Conservation (phyloP, 2,113 vertebrate genomes). For the Tragulus kanchil region DNA sequence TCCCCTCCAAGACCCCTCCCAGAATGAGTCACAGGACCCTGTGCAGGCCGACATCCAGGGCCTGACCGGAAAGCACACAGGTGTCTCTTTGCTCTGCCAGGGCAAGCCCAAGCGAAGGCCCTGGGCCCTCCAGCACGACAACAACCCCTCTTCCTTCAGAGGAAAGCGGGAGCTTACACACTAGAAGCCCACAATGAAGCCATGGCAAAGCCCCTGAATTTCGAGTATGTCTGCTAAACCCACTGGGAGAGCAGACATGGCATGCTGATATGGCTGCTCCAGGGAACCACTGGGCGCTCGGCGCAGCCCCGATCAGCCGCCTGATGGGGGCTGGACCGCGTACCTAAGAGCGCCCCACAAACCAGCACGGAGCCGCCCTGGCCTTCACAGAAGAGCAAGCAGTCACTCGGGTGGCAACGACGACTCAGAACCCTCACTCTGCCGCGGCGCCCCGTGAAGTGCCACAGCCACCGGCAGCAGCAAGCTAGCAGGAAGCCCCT, state of each 20-base stretch:
- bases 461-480: background rate
- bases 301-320: no score
- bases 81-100: background rate
- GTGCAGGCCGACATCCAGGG: background rate
- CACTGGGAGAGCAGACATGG: background rate
- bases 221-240: background rate
- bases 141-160: background rate
- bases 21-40: no score
- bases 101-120: background rate
- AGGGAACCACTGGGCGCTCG: background rate
- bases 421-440: background rate
- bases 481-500: background rate
- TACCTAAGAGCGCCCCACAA: background rate
- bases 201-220: no score
- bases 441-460: no score
- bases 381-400: background rate
- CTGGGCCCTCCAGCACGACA: background rate
- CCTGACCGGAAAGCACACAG: background rate
- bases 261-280: background rate
- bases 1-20: background rate
- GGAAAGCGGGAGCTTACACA: background rate
- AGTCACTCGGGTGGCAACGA: rapidly evolving
- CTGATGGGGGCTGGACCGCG: no score
- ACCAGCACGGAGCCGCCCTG: background rate
- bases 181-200: no score